phyloP scores from a whole-genome alignment of 1,140 invertebrate genomes.

The Drosophila subobscura region DNA sequence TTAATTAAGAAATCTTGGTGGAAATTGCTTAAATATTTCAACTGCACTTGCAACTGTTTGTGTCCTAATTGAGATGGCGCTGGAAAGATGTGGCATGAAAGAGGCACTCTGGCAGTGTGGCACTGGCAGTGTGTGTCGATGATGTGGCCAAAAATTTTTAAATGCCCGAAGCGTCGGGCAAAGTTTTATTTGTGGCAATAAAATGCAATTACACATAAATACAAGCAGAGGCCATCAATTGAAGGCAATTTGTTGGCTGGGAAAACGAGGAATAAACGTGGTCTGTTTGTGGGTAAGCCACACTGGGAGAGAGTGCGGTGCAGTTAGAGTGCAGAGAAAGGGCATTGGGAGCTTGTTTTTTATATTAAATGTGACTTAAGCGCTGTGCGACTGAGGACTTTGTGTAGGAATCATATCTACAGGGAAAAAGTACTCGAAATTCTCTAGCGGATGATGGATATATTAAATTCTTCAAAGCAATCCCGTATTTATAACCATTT shows the following conservation, averaged over 20 bases:
- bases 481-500: constrained; percentile 63
- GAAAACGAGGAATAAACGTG: constrained; percentile 13
- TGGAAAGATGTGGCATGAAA: constrained; percentile 5
- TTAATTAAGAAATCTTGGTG: constrained; percentile 79
- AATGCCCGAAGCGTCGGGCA: constrained; percentile 10
- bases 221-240: constrained; percentile 27
- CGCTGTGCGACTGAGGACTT: too few relatives aligned
- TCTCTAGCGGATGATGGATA: too few relatives aligned
- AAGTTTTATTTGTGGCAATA: constrained; percentile 73
- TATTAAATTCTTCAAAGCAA: neutral
- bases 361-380: too few relatives aligned
- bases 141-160: constrained; percentile 12
- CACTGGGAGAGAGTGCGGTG: too few relatives aligned
- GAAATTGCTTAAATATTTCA: constrained; percentile 78
- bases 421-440: too few relatives aligned
- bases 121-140: constrained; percentile 8
- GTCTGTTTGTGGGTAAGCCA: constrained; percentile 1
- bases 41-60: constrained; percentile 63
- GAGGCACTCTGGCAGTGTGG: constrained; percentile 2
- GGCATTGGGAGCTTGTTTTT: too few relatives aligned
- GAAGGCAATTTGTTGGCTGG: constrained; percentile 30
- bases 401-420: too few relatives aligned
- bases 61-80: constrained; percentile 65
- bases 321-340: too few relatives aligned
- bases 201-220: constrained; percentile 76